Evolutionary conservation across 2,888 invertebrate genomes (phyloP).

Genomic region (Scaptomyza caliginosa): DNA sequence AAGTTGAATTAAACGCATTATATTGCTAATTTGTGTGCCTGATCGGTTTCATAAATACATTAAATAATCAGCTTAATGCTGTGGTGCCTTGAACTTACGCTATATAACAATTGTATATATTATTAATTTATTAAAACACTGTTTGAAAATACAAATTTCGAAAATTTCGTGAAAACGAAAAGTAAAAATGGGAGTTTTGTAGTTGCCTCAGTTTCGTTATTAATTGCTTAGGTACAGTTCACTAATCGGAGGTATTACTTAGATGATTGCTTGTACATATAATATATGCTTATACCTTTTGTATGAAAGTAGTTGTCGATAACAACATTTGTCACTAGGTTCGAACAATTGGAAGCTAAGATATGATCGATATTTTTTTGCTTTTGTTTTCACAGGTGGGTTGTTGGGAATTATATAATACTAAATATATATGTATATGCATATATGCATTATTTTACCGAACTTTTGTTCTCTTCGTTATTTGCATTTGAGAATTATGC

Average conservation of each 20-base stretch:
- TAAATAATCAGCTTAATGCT: constrained; percentile 51
- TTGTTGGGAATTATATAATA: constrained; percentile 48
- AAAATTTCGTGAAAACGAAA: constrained; percentile 29
- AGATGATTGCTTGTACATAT: constrained; percentile 60
- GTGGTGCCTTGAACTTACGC: constrained; percentile 65
- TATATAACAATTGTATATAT: constrained; percentile 55
- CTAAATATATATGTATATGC: constrained; percentile 31
- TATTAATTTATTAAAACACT: constrained; percentile 40
- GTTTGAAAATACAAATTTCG: constrained; percentile 42
- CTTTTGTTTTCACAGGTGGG: constrained; percentile 66
- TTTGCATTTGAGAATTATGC: constrained; percentile 8
- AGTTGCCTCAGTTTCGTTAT: constrained; percentile 28
- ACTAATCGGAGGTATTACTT: constrained; percentile 76
- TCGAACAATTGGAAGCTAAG: constrained; percentile 52
- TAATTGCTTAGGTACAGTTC: constrained; percentile 69
- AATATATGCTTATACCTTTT: constrained; percentile 18
- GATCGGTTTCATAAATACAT: constrained; percentile 49
- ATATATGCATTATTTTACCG: constrained; percentile 17
- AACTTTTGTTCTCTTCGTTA: background rate
- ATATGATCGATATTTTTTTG: constrained; percentile 64
- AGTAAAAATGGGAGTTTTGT: constrained; percentile 34
- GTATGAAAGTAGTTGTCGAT: constrained; percentile 21
- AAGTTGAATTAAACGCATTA: constrained; percentile 51
- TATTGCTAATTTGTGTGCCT: constrained; percentile 42
- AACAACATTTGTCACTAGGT: constrained; percentile 32